These are phyloP conservation scores for Marmota flaviventris DNA, from an alignment of 2,113 vertebrate species.

Conservation along the genomic window DNA sequence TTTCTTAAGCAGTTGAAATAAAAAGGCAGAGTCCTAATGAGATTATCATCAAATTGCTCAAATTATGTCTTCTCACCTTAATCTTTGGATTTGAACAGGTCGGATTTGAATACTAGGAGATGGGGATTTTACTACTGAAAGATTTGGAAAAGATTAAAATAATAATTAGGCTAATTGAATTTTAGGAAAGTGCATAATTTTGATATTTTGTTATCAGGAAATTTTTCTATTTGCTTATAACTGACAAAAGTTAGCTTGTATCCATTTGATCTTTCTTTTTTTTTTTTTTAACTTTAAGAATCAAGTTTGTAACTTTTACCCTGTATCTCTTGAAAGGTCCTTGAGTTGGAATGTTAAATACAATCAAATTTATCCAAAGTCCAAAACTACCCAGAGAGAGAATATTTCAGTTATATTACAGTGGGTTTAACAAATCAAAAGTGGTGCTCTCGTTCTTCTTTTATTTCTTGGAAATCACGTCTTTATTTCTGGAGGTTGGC, in stretches of 20 bases:
- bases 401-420: neutral
- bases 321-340: neutral
- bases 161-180: neutral
- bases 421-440: neutral
- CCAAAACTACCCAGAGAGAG: neutral
- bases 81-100: neutral
- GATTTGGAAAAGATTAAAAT: neutral
- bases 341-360: conserved; percentile 27
- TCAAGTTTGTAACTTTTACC: neutral
- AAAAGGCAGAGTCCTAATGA: neutral
- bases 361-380: neutral
- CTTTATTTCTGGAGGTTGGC: neutral
- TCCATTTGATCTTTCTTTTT: neutral
- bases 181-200: conserved; percentile 19
- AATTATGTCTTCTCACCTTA: neutral
- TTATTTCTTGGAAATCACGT: neutral
- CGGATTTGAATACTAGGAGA: neutral
- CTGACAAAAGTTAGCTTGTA: neutral
- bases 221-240: neutral
- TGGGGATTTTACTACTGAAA: neutral
- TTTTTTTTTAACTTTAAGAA: neutral
- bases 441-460: neutral
- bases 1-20: neutral
- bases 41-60: neutral
- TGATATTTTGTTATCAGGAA: neutral